Evolutionary conservation across 92 coral and sea anemone genomes (phyloP), one percentile per base, ranked within the genome.

Genomic region (Bergia sp.): DNA sequence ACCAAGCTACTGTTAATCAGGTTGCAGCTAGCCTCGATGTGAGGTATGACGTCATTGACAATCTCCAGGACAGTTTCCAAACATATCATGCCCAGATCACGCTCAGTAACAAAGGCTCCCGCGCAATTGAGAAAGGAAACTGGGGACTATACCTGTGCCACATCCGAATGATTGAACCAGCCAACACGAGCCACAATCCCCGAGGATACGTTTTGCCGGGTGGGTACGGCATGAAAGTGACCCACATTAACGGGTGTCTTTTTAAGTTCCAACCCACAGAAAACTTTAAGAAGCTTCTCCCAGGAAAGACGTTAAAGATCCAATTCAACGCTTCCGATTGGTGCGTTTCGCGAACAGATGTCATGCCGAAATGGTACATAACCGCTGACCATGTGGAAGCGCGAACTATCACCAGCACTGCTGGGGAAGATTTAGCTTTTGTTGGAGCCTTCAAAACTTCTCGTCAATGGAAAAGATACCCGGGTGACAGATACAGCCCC

Each of bases 291-390:
- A 66, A 93, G 39, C 92, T 96, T 86, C 61, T 64, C 20, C 85
- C 95, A 53, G 94, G 94, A 41, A 91, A 93, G 76, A 77, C 91
- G 44, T 57, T 92, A 83, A 45, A 72, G 67, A 85, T 96, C 38
- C 88, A 83, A 38, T 95, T 96, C 77, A 88, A 96, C 86, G 91
- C 98, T n/a, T 94, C 92, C 49, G 84, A 93, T 91, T 93, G 95
- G 95, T 91, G 93, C 66, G 99, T 96, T 1, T 95, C 98, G 45
- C 84, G 94, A 73, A 96, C 99, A 37, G 99, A 96, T 89, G 93
- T 95, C 58, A 96, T 96, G 99, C 98, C 99, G 0, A 96, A 95
- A 86, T 96, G 96, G 94, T 96, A 96, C 57, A 88, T 95, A 79
- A 94, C 96, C 92, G 92, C 96, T 82, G 94, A 96, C 81, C 93